Evolutionary conservation across 2,888 invertebrate genomes (phyloP), one percentile per base, ranked within the genome.

Genomic region (Machimus rusticus): DNA sequence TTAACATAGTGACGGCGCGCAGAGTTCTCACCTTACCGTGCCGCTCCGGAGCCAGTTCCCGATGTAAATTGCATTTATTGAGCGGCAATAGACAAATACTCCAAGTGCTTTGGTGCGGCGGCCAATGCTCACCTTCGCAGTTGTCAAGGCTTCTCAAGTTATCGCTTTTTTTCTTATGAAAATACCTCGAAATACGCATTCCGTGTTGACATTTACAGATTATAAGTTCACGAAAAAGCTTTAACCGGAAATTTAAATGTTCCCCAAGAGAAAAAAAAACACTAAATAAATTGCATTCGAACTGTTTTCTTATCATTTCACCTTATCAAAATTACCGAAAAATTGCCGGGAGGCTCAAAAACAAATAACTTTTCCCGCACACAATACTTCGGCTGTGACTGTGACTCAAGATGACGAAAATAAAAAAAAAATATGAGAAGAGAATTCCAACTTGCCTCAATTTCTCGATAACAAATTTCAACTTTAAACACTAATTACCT

Each of bases 381-480:
- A 81, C 28, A 46, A 43, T 19, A 46, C 51, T 55, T 46, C 43
- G 34, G n/a, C n/a, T n/a, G n/a, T n/a, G n/a, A n/a, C 23, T 28
- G 81, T 81, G 81, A 81, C 81, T 81, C 81, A 81, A 81, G 31
- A n/a, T 14, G 55, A 81, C 19, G 46, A 55, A 81, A 81, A 81
- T 81, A 43, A 43, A 14, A 14, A 16, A 46, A 46, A 16, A 12
- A 4, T 46, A 46, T 46, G 37, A 37, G 37, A 39, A 39, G 39
- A 39, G 12, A 46, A 46, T 28, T 14, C 6, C 55, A 51, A 66
- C 66, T 66, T 66, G 28, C 31, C 37, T 77, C 19, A 39, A 39
- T 77, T 19, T 34, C 34, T 37, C 19, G 14, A 39, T 14, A 39
- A 77, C 39, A 34, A 34, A 34, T 46, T 19, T 34, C 16, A 77